Base-by-base conservation (phyloP, 2,888 invertebrate genomes). In the Lordiphosa fenestrarum region DNA sequence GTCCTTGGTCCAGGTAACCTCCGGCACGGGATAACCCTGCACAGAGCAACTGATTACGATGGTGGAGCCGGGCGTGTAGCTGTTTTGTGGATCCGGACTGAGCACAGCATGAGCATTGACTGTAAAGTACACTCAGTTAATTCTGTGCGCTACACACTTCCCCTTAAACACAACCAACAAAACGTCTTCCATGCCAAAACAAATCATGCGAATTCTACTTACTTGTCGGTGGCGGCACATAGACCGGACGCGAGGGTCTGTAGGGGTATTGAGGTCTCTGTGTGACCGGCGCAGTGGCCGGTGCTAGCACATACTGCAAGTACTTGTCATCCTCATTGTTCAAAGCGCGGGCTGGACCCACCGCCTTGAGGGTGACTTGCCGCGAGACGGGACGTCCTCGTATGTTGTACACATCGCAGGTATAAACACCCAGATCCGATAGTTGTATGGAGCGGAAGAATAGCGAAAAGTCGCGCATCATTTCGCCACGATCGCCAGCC, bases 321-420 rank as follows among this genome's bases (percentile, higher is more conserved):
- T 91, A 94, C 47, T 91, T 88, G 42, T 90, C 87, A 69, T 94
- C 93, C 30, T 91, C 91, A 3, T 91, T 90, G 67, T 89, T 90
- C 10, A 90, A 84, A 30, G 92, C 92, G 66, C 91, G 90, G n/a
- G 93, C 92, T 0, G 95, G 94, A 13, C 94, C 94, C 66, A 93
- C 90, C 0, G 95, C 94, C 82, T 93, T 93, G 10, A 97, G 91
- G 0, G 92, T 91, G 6, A 95, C 92, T 10, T 93, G 92, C 93
- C 95, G 94, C 44, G 95, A 94, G 0, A 94, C 94, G 4, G 97
- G 93, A 71, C 93, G 92, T 9, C 93, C 94, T 6, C 92, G 87
- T 2, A 95, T 96, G 86, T 97, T 97, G 89, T 94, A 97, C 4
- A 96, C 97, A 84, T 95, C 94, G 86, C 98, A 98, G 5, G 94